Percentiles rank a stretch among this genome's conserved stretches.
phyloP scores from a whole-genome alignment of 2,888 invertebrate species.

The Elegia similella region DNA sequence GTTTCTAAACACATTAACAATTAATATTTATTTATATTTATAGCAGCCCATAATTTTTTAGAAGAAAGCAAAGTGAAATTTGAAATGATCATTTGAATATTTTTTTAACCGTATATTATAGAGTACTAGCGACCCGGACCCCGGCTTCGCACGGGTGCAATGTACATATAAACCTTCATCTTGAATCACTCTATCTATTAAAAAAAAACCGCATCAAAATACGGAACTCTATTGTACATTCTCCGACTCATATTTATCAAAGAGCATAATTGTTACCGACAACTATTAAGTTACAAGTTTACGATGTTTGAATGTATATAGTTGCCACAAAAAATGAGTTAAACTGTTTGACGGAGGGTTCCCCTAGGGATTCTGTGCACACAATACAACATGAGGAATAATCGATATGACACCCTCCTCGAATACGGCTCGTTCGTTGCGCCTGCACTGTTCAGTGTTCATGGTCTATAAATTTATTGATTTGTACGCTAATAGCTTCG shows the following conservation, averaged over 20 bases:
- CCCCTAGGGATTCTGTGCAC: slow-evolving; percentile 71
- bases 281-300: slow-evolving; percentile 32
- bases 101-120: no score
- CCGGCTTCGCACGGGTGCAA: no score
- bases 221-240: neutral
- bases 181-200: no score
- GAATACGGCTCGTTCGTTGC: slow-evolving; percentile 16
- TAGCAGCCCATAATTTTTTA: no score
- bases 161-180: no score
- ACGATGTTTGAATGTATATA: slow-evolving; percentile 36
- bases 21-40: no score
- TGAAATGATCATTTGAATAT: no score
- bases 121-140: no score
- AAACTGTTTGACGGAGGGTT: slow-evolving; percentile 41
- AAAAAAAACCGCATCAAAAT: no score
- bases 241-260: neutral
- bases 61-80: no score
- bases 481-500: no score
- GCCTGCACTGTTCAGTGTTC: slow-evolving; percentile 19
- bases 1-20: no score
- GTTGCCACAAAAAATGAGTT: slow-evolving; percentile 33
- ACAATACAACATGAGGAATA: slow-evolving; percentile 75
- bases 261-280: slow-evolving; percentile 13
- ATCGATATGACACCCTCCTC: slow-evolving; percentile 48
- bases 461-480: neutral